phyloP scores from a whole-genome alignment of 2,888 invertebrate species.

The Eumacrocentrus americanus region DNA sequence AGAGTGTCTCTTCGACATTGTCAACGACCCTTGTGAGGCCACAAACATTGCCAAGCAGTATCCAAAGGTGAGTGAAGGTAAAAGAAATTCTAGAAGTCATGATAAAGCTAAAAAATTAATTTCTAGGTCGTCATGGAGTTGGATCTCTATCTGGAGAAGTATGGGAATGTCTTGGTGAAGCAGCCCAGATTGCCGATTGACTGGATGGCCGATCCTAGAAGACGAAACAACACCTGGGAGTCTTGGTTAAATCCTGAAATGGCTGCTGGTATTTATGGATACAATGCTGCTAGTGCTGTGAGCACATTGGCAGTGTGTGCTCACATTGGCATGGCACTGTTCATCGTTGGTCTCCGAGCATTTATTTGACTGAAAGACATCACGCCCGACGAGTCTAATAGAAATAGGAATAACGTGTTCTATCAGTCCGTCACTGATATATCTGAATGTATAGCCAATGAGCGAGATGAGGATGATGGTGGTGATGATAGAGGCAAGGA shows the following conservation, averaged over 20 bases:
- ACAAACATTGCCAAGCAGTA: conserved; percentile 66
- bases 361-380: conserved; percentile 48
- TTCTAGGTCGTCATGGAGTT: conserved; percentile 48
- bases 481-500: too few relatives aligned
- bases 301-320: conserved; percentile 42
- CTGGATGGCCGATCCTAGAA: conserved; percentile 70
- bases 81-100: neutral
- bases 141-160: conserved; percentile 46
- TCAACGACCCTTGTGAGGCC: conserved; percentile 80
- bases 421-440: neutral
- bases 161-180: conserved; percentile 42
- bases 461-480: too few relatives aligned
- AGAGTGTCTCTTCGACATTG: conserved; percentile 78
- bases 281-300: conserved; percentile 38
- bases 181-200: conserved; percentile 49
- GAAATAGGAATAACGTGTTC: neutral
- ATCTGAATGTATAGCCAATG: neutral
- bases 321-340: conserved; percentile 44
- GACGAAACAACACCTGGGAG: conserved; percentile 76
- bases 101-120: neutral
- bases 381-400: too few relatives aligned
- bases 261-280: conserved; percentile 35
- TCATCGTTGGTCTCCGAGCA: conserved; percentile 41
- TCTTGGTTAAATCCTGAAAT: conserved; percentile 64
- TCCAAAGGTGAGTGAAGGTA: conserved; percentile 43